Base-by-base conservation (phyloP, 2,888 invertebrate genomes). In the Noctua janthe region DNA sequence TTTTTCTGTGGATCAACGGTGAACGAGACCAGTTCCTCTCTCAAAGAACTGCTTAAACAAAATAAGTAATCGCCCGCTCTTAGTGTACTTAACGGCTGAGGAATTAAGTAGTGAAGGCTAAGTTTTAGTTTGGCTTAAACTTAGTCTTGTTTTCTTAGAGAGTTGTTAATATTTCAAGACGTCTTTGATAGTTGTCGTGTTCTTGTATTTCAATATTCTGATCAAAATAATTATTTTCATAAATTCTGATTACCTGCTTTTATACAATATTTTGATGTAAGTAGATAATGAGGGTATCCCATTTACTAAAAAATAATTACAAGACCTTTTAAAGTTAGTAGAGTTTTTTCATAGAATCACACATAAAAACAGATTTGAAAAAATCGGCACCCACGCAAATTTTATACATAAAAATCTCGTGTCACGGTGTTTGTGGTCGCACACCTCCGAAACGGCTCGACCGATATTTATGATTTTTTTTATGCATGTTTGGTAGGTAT, bases 11-110 rank as follows among this genome's bases (percentile, higher is more conserved):
- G 1, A 23, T 74, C n/a, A 67, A 67, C 72, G 66, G 51, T 43
- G 59, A 76, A 74, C 72, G n/a, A 29, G n/a, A 29, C 64, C 11
- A 10, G 29, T 70, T 79, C 64, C 39, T 20, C 35, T 76, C 69
- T 23, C 56, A 62, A 87, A 74, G 71, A 88, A 88, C 82, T 78
- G 76, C 75, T 79, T 69, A 75, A 79, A 78, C 77, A 79, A 79
- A 56, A 80, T 85, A 88, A 88, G 71, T 85, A 88, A 86, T 80
- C 71, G 59, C 51, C 56, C 43, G 62, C 74, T 74, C 78, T 85
- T 76, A 81, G 77, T 72, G 39, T 75, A 78, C 82, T 88, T 88
- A 74, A 81, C 39, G 64, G 35, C 69, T 72, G 67, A 74, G 56
- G 54, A 69, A 78, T 69, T 77, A 49, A 80, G 76, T 54, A 88